phyloP scores from a whole-genome alignment of 2,113 vertebrate genomes.

The Rousettus leschenaultii region DNA sequence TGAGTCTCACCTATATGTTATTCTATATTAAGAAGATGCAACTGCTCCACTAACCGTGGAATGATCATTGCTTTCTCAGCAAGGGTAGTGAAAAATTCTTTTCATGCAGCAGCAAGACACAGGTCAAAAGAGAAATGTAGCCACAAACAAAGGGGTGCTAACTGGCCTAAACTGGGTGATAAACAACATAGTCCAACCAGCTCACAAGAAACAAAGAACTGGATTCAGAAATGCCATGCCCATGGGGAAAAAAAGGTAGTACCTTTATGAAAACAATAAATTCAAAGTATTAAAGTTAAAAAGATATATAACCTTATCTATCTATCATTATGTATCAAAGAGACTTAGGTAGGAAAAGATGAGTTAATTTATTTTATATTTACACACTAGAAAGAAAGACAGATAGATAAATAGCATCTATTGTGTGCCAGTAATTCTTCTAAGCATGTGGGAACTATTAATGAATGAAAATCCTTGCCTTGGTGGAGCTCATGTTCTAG shows the following conservation, averaged over 20 bases:
- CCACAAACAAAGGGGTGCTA: not conserved
- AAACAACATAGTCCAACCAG: not conserved
- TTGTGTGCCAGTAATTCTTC: not conserved
- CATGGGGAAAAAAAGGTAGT: not conserved
- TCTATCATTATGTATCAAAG: not conserved
- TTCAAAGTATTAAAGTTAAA: not conserved
- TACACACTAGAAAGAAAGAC: not conserved
- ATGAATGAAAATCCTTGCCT: not conserved
- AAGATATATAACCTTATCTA: not conserved
- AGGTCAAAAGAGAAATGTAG: not conserved
- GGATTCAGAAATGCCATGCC: not conserved
- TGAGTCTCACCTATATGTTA: not conserved
- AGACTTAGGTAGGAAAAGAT: not conserved
- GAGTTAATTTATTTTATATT: not conserved
- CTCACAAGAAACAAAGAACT: not conserved
- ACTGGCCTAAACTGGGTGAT: not conserved
- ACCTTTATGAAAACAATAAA: not conserved
- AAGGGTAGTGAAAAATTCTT: not conserved
- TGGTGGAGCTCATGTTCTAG: not conserved
- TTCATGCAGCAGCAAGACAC: not conserved
- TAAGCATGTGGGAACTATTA: not conserved
- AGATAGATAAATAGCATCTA: not conserved
- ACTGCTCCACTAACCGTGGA: not conserved
- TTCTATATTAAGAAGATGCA: not conserved
- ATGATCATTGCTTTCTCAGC: not conserved